These are phyloP conservation scores for Agrypnus murinus DNA, from an alignment of 2,888 invertebrate genomes.

Conservation along the genomic window DNA sequence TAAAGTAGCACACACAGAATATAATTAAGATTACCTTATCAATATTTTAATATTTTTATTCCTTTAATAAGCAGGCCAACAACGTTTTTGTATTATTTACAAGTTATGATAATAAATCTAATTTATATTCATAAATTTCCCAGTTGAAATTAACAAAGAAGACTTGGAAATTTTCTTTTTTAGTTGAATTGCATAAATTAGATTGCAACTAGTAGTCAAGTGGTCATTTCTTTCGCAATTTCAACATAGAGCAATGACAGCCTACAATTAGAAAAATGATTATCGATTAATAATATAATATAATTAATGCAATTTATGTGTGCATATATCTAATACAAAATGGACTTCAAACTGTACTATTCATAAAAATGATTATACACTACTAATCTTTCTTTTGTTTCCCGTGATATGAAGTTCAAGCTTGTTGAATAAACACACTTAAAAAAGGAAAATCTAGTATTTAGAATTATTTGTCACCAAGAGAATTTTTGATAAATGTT, in stretches of 20 bases:
- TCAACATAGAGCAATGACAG: too few species aligned
- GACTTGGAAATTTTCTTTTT: background rate
- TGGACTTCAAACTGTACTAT: background rate
- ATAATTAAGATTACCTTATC: background rate
- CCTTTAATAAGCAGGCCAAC: too few species aligned
- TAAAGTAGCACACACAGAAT: background rate
- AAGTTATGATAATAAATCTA: too few species aligned
- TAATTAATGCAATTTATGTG: background rate
- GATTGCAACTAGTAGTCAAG: too few species aligned
- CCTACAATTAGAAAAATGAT: background rate
- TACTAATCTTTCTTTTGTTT: slow-evolving; percentile 9
- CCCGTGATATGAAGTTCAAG: slow-evolving; percentile 14
- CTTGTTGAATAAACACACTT: background rate
- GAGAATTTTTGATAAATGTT: background rate
- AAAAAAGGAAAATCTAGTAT: background rate
- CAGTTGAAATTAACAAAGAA: background rate
- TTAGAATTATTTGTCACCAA: background rate
- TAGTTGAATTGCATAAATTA: too few species aligned
- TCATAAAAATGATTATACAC: background rate
- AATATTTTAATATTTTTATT: background rate
- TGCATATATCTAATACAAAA: background rate
- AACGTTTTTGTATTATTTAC: too few species aligned
- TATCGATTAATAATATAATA: background rate
- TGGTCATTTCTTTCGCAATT: background rate
- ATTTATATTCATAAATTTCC: too few species aligned